Evolutionary conservation across 1,140 invertebrate genomes (phyloP), one percentile per base, ranked within the genome.

Genomic region (Scaptodrosophila lebanonensis): DNA sequence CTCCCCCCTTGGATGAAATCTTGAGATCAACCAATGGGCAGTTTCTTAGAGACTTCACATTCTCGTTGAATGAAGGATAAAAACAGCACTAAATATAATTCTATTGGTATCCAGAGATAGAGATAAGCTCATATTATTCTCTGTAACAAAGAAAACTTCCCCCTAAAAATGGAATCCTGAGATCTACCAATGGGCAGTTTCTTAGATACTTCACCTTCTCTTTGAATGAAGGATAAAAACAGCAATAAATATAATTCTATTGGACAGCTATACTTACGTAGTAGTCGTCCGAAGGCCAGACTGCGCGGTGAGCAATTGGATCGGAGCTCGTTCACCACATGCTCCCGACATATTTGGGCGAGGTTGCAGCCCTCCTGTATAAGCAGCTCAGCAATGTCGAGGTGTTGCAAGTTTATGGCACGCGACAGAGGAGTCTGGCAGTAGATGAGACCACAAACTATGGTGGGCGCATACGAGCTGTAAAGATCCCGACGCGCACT

Each of bases 371-470:
- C 90, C 43, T 89, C 85, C 1, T 86, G 77, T 6, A 90, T 77
- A 3, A 90, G 71, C 16, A 88, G 56, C 22, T 87, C 85, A 0
- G 88, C 89, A 20, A 88, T 68, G 11, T 84, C 66, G 42, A 85
- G 60, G 30, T 88, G 87, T 13, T 88, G 83, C 20, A 88, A 30
- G 22, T 88, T 67, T 11, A 91, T 79, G 18, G 89, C 88, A 16
- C 87, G 66, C 11, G 87, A 87, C 43, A 90, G 47, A 0, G 90
- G 89, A 2, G 89, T 89, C 25, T 89, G 89, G 7, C 89, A 86
- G 29, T 86, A 88, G 13, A 88, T 54, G 8, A 72, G 47, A 5
- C 75, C 73, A 17, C 76, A 85, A 15, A 75, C 29, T 1, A 70
- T 49, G 0, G 65, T 70, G 11, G 49, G 63, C 4, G 52, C 27